Base-by-base conservation (phyloP, 2,113 vertebrate species). In the Hippocampus mohnikei region DNA sequence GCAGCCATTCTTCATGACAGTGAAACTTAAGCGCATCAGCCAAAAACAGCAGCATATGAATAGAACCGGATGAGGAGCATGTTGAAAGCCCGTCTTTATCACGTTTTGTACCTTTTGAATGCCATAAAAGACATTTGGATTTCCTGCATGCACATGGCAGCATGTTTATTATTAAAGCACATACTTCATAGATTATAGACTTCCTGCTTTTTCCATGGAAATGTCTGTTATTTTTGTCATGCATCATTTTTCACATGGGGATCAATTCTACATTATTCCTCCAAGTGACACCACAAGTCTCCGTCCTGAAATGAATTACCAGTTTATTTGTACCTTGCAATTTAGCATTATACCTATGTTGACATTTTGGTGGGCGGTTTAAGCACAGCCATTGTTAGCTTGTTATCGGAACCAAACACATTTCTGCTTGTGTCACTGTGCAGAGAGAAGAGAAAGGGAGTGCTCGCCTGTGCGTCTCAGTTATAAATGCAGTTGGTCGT, bases 391-490 rank as follows among this genome's bases (percentile, higher is more conserved):
- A 88, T 87, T 88, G 85, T 89, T 80, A 60, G n/a, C 46, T 59
- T 48, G 69, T 78, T 85, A 77, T 88, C 82, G 81, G 76, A 74
- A 76, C 50, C 27, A 29, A 84, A 75, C 82, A 87, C 80, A 71
- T 79, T 68, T 59, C 12, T 29, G 56, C 56, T 60, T 60, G 70
- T 41, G 70, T 41, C 65, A 79, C 75, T 64, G 52, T 67, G 76
- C 12, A 61, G 70, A 73, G n/a, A 76, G 67, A 77, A 70, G 71
- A 81, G 76, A 85, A 79, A 81, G 71, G 81, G 66, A 64, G 73
- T 79, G 74, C 66, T 78, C 70, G 41, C 82, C 33, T 70, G 55
- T 81, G 61, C 2, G 9, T 50, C 48, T 50, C 16, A 20, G 7
- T 53, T 53, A 8, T 53, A 53, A 53, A n/a, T 53, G 21, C 80